Percentiles rank a stretch among this genome's conserved stretches.
Conservation (phyloP, 2,888 invertebrate species). For the Myathropa florea region DNA sequence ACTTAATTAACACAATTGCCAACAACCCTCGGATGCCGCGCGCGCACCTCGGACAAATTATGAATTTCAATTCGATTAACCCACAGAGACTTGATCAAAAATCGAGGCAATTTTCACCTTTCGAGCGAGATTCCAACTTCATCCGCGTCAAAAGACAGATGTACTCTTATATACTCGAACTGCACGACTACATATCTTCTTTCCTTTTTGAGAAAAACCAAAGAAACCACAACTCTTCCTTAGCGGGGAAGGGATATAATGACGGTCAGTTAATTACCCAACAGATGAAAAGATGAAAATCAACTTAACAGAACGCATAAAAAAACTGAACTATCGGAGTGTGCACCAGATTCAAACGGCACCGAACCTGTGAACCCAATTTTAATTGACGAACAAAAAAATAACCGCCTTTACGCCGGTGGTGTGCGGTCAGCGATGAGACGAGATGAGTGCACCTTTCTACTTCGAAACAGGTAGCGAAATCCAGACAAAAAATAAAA, state of each 20-base stretch:
- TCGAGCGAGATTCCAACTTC: background rate
- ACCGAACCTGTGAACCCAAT: conserved; percentile 48
- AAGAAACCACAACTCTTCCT: background rate
- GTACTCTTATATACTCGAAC: background rate
- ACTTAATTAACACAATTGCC: conserved; percentile 27
- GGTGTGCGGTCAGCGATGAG: conserved; percentile 26
- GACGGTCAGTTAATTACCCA: conserved; percentile 37
- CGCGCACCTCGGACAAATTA: background rate
- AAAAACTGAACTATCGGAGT: background rate
- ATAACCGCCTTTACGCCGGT: conserved; percentile 26
- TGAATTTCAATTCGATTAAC: background rate
- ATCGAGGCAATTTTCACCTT: conserved; percentile 36
- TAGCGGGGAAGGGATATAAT: conserved; percentile 4
- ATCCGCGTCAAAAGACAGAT: background rate
- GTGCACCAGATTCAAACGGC: background rate
- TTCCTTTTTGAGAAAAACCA: background rate
- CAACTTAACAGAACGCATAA: conserved; percentile 22
- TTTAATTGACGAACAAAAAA: conserved; percentile 32
- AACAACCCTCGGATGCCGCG: conserved; percentile 1
- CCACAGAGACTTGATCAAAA: background rate
- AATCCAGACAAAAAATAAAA: background rate
- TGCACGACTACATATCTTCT: background rate
- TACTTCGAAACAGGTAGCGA: conserved; percentile 54
- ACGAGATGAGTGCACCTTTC: conserved; percentile 52
- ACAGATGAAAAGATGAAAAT: conserved; percentile 32